These are phyloP conservation scores for Coracopsis vasa DNA, from an alignment of 2,113 vertebrate species.

Conservation along the genomic window DNA sequence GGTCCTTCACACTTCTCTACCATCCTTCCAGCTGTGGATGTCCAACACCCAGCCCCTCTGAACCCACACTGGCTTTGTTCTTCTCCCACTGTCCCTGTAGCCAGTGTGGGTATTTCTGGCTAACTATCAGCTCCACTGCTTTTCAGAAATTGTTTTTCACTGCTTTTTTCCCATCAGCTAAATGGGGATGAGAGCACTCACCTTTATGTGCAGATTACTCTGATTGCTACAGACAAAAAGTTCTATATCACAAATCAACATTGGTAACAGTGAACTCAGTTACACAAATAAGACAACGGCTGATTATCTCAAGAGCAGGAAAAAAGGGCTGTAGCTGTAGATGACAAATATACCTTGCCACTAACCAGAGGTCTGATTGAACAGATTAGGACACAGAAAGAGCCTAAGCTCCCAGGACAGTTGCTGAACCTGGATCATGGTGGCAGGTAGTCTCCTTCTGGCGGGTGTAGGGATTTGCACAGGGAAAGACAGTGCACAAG, in stretches of 20 bases:
- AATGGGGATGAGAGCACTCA: not conserved
- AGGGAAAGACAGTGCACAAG: not conserved
- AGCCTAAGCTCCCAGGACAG: not conserved
- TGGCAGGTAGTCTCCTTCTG: not conserved
- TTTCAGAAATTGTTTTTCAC: not conserved
- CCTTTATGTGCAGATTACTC: not conserved
- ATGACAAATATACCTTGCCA: not conserved
- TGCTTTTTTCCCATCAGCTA: not conserved
- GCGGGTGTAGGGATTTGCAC: not conserved
- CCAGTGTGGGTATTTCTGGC: not conserved
- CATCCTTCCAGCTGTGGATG: not conserved
- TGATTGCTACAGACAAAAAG: not conserved
- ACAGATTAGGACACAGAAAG: not conserved
- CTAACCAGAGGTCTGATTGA: not conserved
- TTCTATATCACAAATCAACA: not conserved
- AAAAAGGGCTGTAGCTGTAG: not conserved
- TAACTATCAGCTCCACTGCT: not conserved
- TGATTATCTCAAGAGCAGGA: not conserved
- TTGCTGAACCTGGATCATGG: fast-evolving
- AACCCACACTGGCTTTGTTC: not conserved
- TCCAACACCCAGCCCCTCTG: not conserved
- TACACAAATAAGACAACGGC: not conserved
- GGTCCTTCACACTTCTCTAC: not conserved
- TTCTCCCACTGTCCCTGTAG: not conserved
- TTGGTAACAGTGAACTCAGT: not conserved